Percentiles rank a stretch among this genome's conserved stretches.
Evolutionary conservation across 2,113 vertebrate species (phyloP).

Genomic region (Beaufortia kweichowensis): DNA sequence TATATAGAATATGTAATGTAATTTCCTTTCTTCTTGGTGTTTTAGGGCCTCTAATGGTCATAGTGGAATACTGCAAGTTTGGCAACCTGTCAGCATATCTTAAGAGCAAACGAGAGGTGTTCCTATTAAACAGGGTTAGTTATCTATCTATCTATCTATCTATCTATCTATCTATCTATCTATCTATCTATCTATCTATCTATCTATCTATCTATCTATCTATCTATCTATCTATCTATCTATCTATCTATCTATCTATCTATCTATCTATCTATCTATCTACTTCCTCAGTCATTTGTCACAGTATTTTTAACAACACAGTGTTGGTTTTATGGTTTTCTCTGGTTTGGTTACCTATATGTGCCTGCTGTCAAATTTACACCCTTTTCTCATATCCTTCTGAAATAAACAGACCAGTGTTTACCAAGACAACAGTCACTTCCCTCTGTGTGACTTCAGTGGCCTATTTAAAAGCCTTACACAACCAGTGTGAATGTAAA

Average conservation of each 20-base stretch:
- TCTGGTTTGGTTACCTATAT: background rate
- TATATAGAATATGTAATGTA: too few species aligned
- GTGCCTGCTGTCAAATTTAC: background rate
- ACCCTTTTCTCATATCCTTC: constrained; percentile 46
- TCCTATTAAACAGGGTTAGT: constrained; percentile 81
- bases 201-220: background rate
- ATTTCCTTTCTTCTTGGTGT: background rate
- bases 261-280: background rate
- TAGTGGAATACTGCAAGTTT: constrained; percentile 92
- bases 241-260: background rate
- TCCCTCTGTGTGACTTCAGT: constrained; percentile 32
- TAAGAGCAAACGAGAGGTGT: constrained; percentile 87
- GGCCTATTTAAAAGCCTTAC: background rate
- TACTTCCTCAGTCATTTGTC: background rate
- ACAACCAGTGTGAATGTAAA: background rate
- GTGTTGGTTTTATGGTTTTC: background rate
- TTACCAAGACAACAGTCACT: constrained; percentile 45
- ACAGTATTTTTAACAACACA: background rate
- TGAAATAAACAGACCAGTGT: constrained; percentile 35
- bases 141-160: background rate
- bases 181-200: background rate
- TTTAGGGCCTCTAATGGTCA: constrained; percentile 92
- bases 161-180: background rate
- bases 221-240: background rate
- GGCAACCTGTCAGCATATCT: constrained; percentile 93